Conservation (phyloP, 2,797 vertebrate genomes). For the Hipposideros larvatus region DNA sequence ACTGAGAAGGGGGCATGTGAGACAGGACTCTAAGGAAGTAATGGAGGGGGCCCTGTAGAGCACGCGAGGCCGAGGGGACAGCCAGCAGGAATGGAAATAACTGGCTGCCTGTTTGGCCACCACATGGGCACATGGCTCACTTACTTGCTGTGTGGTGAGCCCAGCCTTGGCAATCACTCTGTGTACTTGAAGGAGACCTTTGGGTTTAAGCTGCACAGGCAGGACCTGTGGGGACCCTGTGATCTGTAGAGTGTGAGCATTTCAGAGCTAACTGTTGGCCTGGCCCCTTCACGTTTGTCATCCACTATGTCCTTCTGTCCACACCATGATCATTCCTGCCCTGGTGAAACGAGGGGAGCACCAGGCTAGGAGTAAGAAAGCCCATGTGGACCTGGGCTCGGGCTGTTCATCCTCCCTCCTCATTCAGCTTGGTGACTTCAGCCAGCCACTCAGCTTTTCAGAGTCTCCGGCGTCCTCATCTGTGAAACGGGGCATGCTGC, state of each 20-base stretch:
- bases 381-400: not conserved
- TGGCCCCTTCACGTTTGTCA: not conserved
- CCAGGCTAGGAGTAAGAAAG: not conserved
- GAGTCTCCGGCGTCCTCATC: not conserved
- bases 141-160: not conserved
- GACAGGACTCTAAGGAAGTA: not conserved
- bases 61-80: not conserved
- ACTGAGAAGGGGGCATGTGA: not conserved
- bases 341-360: accelerated
- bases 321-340: not conserved
- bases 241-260: too few species aligned
- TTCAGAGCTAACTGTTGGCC: not conserved
- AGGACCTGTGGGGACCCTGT: too few species aligned
- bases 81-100: not conserved
- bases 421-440: not conserved
- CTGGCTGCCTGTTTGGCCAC: not conserved
- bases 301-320: not conserved
- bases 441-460: not conserved
- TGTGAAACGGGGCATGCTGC: not conserved
- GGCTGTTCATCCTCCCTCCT: not conserved
- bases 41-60: not conserved
- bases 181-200: not conserved
- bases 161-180: not conserved
- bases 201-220: not conserved
- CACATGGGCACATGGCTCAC: accelerated